A percentile compares a stretch with the other conserved stretches of the same genome.
These are phyloP conservation scores for Nicator chloris DNA, from an alignment of 2,113 vertebrate species.

Conservation along the genomic window DNA sequence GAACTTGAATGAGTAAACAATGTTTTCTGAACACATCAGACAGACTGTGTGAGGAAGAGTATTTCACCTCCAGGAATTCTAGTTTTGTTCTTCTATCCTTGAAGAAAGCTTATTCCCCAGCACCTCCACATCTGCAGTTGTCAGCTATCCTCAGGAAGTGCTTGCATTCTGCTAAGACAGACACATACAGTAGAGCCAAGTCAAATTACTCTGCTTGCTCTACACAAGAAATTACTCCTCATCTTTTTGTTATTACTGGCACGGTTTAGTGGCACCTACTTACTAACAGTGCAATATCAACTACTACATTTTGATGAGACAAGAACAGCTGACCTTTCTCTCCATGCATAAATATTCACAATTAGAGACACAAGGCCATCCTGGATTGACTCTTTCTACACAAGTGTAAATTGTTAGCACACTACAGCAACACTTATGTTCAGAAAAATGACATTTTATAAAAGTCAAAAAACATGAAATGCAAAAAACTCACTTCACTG, in stretches of 20 bases:
- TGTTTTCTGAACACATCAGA: neutral
- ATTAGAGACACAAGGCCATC: neutral
- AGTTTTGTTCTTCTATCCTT: neutral
- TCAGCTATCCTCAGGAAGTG: neutral
- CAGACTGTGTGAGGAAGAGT: neutral
- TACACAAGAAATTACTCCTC: neutral
- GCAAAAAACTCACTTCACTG: neutral
- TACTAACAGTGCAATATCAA: neutral
- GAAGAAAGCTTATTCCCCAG: neutral
- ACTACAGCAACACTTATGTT: neutral
- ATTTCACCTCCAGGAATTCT: neutral
- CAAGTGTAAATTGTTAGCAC: neutral
- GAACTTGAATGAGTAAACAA: neutral
- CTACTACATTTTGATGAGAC: neutral
- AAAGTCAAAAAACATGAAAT: neutral
- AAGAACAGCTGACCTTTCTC: neutral
- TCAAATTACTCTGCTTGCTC: neutral
- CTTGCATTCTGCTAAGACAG: neutral
- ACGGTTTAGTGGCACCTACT: neutral
- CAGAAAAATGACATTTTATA: neutral
- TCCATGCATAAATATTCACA: neutral
- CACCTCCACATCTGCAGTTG: neutral
- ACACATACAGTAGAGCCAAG: neutral
- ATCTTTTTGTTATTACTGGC: neutral
- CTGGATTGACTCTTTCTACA: neutral